Evolutionary conservation across 2,113 vertebrate genomes (phyloP).

Genomic region (Strigops habroptila): DNA sequence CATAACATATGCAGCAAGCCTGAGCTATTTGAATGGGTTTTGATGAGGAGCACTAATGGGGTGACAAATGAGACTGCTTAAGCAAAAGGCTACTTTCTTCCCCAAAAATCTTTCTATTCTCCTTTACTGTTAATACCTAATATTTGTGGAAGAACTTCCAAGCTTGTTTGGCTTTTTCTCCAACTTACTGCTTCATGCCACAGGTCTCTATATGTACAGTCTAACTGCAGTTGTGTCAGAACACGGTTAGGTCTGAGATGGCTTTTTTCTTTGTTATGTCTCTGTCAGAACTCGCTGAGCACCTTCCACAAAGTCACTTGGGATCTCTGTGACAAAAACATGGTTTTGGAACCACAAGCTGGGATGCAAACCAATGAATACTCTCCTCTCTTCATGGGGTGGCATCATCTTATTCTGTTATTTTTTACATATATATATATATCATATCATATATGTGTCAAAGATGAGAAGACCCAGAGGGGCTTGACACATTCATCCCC

Average conservation of each 20-base stretch:
- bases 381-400: not conserved
- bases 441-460: not conserved
- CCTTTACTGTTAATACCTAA: not conserved
- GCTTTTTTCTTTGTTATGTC: not conserved
- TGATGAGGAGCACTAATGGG: not conserved
- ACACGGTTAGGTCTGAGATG: not conserved
- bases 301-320: not conserved
- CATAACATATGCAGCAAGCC: not conserved
- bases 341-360: not conserved
- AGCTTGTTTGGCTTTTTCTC: not conserved
- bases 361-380: not conserved
- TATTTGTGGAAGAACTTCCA: not conserved
- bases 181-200: not conserved
- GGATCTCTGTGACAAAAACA: not conserved
- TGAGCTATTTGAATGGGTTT: not conserved
- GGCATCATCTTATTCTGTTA: not conserved
- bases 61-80: not conserved
- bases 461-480: not conserved
- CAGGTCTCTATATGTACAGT: accelerated
- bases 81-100: not conserved
- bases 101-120: not conserved
- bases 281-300: not conserved
- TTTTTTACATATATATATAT: not conserved
- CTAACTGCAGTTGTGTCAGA: not conserved
- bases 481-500: not conserved